Evolutionary conservation across 2,797 vertebrate species (phyloP), one percentile per base, ranked within the genome.

Genomic region (Harpagifer antarcticus): DNA sequence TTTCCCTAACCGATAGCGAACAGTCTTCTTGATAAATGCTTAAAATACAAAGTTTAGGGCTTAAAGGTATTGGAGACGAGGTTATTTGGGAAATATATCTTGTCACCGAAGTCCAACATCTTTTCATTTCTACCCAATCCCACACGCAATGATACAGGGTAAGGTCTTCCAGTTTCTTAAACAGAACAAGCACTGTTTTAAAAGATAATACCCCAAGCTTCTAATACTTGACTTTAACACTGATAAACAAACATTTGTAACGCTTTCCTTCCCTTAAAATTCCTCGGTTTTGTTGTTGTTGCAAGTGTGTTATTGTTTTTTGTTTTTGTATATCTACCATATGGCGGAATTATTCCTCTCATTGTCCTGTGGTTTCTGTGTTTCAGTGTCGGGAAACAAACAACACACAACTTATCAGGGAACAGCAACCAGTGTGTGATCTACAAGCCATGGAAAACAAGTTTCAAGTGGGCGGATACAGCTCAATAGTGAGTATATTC

Each of bases 401-500:
- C 16, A 76, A 85, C 47, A 84, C 87, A 19, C 68, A 82, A 12
- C 42, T 33, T n/a, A 9, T 62, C 58, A 78, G 74, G 72, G 83
- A 89, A 5, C 76, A 91, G 79, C 76, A 88, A 72, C 58, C 86
- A 33, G 83, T 94, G 67, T 97, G 97, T 67, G 95, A 96, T 85
- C 93, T 98, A 16, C 90, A 92, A 63, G 88, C 94, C 1, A 78
- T 98, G 60, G 84, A 91, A 59, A 91, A 83, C 76, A 96, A 95
- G 82, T 92, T 97, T 4, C 91, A 95, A 85, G 89, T 84, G 0
- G 93, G 94, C 3, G 53, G 85, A 68, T 97, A 97, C 86, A 92
- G 85, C 3, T 94, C 97, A 2, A 76, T 97, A 90, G 97, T 98
- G 77, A 96, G 96, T 86, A 65, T 42, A 17, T 49, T 53, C 17